Percentiles rank a stretch among this genome's conserved stretches.
phyloP scores from a whole-genome alignment of 1,140 invertebrate genomes.

The Laupala kohalensis region DNA sequence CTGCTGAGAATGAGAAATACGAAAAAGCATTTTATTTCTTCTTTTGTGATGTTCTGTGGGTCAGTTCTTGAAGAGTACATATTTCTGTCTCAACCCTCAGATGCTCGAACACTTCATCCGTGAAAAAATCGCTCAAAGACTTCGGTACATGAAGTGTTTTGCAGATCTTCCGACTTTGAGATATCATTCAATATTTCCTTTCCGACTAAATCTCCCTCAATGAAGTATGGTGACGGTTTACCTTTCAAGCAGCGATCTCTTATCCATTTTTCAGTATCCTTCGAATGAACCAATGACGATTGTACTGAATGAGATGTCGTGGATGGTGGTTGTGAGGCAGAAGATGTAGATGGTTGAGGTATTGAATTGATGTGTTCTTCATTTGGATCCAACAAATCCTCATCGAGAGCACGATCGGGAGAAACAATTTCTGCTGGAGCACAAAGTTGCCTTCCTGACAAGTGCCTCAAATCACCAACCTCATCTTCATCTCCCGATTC shows the following conservation, averaged over 20 bases:
- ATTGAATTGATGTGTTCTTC: not conserved
- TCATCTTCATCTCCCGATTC: not conserved
- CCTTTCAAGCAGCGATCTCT: not conserved
- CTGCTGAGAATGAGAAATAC: not conserved
- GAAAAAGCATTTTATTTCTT: not conserved
- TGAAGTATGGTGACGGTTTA: no score
- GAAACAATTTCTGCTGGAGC: not conserved
- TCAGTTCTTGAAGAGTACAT: not conserved
- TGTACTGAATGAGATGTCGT: not conserved
- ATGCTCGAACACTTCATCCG: not conserved
- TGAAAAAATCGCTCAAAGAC: not conserved
- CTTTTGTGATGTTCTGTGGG: not conserved
- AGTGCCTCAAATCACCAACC: not conserved
- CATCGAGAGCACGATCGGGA: not conserved
- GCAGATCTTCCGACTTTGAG: not conserved
- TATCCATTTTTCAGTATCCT: not conserved
- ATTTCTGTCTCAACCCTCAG: not conserved
- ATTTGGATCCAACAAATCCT: not conserved
- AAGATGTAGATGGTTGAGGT: no score
- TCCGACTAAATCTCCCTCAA: no score
- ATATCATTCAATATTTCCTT: not conserved
- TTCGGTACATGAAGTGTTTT: not conserved
- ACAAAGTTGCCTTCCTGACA: not conserved
- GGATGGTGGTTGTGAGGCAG: no score
- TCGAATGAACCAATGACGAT: no score